phyloP scores from a whole-genome alignment of 1,140 invertebrate species.

The Drosophila baimaii region DNA sequence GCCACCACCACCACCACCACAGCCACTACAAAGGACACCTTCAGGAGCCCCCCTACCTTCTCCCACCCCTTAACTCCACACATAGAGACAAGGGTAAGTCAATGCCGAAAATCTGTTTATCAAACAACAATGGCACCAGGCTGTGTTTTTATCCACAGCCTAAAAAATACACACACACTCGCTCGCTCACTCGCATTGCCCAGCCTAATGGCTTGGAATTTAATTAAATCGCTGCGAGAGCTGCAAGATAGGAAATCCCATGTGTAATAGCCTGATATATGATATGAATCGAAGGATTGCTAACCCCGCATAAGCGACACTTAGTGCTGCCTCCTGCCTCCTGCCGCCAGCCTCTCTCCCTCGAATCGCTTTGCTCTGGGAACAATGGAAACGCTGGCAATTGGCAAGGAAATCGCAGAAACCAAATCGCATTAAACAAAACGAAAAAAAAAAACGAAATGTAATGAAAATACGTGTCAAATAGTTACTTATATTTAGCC shows the following conservation, averaged over 20 bases:
- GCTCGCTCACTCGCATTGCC: constrained; percentile 14
- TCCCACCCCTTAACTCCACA: neutral
- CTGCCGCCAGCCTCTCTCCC: no score
- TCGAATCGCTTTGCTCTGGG: neutral
- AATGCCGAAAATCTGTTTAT: constrained; percentile 59
- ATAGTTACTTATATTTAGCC: constrained; percentile 6
- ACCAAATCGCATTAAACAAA: constrained; percentile 23
- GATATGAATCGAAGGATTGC: constrained; percentile 46
- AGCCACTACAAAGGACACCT: constrained; percentile 12
- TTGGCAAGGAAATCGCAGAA: constrained; percentile 12
- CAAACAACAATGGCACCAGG: constrained; percentile 35
- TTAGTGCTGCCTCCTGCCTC: constrained; percentile 1
- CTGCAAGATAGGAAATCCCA: constrained; percentile 18
- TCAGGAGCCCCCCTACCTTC: neutral
- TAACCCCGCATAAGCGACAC: constrained; percentile 18
- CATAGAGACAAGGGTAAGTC: constrained; percentile 43
- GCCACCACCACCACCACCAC: constrained; percentile 26
- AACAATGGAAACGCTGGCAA: constrained; percentile 14
- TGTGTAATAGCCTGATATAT: constrained; percentile 38
- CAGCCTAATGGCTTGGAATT: constrained; percentile 75
- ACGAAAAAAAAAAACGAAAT: neutral
- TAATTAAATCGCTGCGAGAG: constrained; percentile 63
- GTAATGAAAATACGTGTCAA: constrained; percentile 23
- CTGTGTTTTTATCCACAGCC: constrained; percentile 22
- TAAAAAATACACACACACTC: constrained; percentile 2